Evolutionary conservation across 2,888 invertebrate species (phyloP), one percentile per base, ranked within the genome.

Genomic region (Stenotaenia linearis): DNA sequence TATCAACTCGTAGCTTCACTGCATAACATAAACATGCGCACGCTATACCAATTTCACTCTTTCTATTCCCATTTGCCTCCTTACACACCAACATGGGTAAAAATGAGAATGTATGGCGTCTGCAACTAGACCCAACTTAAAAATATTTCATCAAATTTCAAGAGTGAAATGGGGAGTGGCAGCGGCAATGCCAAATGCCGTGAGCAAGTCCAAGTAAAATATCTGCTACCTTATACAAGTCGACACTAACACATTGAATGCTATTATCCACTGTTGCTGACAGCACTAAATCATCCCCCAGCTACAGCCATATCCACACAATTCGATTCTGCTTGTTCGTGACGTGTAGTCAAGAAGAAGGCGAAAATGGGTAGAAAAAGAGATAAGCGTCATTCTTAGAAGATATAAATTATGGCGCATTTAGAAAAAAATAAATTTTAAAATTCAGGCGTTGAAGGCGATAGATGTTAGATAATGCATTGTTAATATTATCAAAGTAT

Each of bases 211-310:
- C 61, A 10, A 61, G 25, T 61, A 61, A 61, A 61, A 61, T 61
- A 61, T 23, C 21, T 28, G 25, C 23, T 5, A 61, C 61, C 25
- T 61, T 61, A 61, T 28, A 61, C 61, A 61, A 61, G 61, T 61
- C 61, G 61, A 61, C 61, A 61, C 61, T 61, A 61, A 61, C 61
- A 61, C 61, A 61, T 61, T 61, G 61, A 25, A 61, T 61, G 61
- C 61, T 61, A 61, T 61, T 61, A 61, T 61, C 61, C 61, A 61
- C 23, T 25, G 61, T 12, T 61, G 61, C 61, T 61, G 61, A 61
- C 61, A 61, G 61, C 25, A 61, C 61, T 61, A 61, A 61, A 61
- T 61, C 61, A 61, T 28, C 61, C 61, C 15, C 61, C 61, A 15
- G 61, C 61, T 61, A 61, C 61, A 15, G 15, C 61, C 61, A 25